Conservation (phyloP, 2,888 invertebrate species). For the Limulus polyphemus region DNA sequence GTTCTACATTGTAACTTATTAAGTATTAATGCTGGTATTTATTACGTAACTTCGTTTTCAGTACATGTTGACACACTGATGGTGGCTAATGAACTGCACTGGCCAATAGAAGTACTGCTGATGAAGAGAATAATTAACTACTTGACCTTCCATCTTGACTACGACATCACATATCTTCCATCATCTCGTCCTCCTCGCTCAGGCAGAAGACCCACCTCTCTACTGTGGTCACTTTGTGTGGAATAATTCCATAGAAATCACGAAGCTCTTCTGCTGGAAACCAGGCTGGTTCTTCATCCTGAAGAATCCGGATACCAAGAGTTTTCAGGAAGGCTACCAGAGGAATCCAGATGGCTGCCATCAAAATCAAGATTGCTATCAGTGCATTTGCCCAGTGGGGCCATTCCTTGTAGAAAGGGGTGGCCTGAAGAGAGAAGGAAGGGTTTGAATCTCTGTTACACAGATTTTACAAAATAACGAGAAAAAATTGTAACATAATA, state of each 20-base stretch:
- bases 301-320: slow-evolving; percentile 57
- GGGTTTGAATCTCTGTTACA: too few relatives aligned
- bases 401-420: slow-evolving; percentile 56
- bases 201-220: slow-evolving; percentile 73
- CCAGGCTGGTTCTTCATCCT: slow-evolving; percentile 83
- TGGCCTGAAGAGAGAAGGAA: slow-evolving; percentile 45
- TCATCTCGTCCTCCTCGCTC: slow-evolving; percentile 37
- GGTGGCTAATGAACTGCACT: too few relatives aligned
- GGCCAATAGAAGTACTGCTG: too few relatives aligned
- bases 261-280: slow-evolving; percentile 76
- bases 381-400: slow-evolving; percentile 68
- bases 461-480: too few relatives aligned
- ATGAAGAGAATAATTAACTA: too few relatives aligned
- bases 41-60: too few relatives aligned
- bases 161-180: too few relatives aligned
- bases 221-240: slow-evolving; percentile 61
- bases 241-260: slow-evolving; percentile 77
- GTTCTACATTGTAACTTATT: too few relatives aligned
- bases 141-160: too few relatives aligned
- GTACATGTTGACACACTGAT: too few relatives aligned
- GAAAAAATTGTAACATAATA: too few relatives aligned
- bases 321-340: slow-evolving; percentile 49
- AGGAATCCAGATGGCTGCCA: slow-evolving; percentile 80
- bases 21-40: too few relatives aligned
- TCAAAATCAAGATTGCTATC: slow-evolving; percentile 57